phyloP scores from a whole-genome alignment of 1,140 invertebrate genomes.

The Muscidifurax raptorellus region DNA sequence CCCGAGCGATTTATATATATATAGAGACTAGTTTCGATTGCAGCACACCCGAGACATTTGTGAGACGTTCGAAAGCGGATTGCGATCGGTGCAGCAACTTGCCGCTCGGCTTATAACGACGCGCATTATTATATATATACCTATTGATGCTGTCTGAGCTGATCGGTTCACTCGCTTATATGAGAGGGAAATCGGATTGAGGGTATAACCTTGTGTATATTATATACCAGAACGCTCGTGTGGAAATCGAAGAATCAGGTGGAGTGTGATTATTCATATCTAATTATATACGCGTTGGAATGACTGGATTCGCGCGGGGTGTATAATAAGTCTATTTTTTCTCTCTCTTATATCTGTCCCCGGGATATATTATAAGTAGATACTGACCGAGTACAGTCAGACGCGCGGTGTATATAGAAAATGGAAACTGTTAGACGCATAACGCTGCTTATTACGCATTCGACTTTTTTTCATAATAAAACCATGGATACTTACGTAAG shows the following conservation, averaged over 20 bases:
- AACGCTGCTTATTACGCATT: no score
- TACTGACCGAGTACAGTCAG: background rate
- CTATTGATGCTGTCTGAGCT: background rate
- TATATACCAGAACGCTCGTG: background rate
- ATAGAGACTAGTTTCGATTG: background rate
- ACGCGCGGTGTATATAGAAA: background rate
- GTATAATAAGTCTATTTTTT: background rate
- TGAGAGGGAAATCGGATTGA: background rate
- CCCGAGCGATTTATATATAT: background rate
- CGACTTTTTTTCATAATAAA: background rate
- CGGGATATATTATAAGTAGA: background rate
- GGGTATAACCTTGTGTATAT: background rate
- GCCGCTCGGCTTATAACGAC: background rate
- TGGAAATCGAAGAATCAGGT: background rate
- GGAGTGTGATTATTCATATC: background rate
- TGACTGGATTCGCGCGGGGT: no score
- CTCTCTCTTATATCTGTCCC: no score
- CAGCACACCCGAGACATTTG: background rate
- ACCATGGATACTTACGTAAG: background rate
- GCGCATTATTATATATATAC: slow-evolving; percentile 2
- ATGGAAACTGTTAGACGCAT: background rate
- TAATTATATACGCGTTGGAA: background rate
- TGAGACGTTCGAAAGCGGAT: background rate
- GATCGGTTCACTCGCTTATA: background rate
- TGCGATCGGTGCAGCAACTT: background rate